Base-by-base conservation (phyloP, 1,140 invertebrate genomes). In the Lepidurus arcticus region DNA sequence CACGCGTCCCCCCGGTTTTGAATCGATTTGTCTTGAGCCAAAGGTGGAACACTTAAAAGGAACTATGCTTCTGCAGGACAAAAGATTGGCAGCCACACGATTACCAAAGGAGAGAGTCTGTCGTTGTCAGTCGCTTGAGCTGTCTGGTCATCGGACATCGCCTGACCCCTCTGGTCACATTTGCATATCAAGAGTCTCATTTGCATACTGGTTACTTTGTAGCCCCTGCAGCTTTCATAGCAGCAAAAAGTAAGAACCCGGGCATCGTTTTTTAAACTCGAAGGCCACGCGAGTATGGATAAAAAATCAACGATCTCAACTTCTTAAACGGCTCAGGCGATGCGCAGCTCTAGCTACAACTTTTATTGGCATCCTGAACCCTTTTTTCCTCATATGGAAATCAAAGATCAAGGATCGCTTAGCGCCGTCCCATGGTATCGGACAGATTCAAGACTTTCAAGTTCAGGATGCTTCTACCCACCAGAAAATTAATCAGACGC, bases 141-240 rank as follows among this genome's bases (percentile, higher is more conserved):
- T 65, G 53, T 65, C 53, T 65, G 53, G 53, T 65, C 53, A 65
- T 65, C 53, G 53, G 53, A 65, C 53, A 65, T 65, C 53, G 16
- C 21, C 53, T 65, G 53, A 65, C 53, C 53, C 53, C 21, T 65
- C 53, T 65, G 13, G 53, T 16, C 21, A 13, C 53, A 65, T 65
- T 65, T 65, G 53, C 53, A 65, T 65, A 65, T 65, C 53, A 65
- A 65, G 16, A 65, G 53, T 1, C 53, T 65, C 53, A 65, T 65
- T 65, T 65, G 53, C 53, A 65, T 65, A 65, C 53, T 65, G 53
- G 53, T 65, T n/a, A 65, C 53, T 65, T 21, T 65, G 53, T 65
- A n/a, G 16, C 53, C 53, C 21, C 53, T 65, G 53, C 45, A 47
- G 45, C 16, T 65, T 21, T 65, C 21, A 13, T 65, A 65, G 16